Evolutionary conservation across 1,140 invertebrate species (phyloP).

Genomic region (Drosophila orosa): DNA sequence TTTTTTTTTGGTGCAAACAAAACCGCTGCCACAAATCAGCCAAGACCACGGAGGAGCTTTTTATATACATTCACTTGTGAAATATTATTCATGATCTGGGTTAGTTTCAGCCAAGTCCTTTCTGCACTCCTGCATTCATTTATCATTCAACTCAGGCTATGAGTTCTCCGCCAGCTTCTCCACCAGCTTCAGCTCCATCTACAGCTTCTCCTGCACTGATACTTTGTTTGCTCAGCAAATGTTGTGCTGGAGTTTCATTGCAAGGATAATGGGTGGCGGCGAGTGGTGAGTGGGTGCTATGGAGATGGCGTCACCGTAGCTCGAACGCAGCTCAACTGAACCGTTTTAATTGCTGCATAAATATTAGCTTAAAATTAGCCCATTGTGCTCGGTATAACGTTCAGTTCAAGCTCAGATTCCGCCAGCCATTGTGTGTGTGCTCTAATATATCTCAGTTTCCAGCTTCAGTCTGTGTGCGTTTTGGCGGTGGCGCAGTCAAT

Average conservation of each 20-base stretch:
- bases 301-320: constrained; percentile 22
- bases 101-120: constrained; percentile 29
- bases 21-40: constrained; percentile 4
- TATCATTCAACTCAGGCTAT: constrained; percentile 63
- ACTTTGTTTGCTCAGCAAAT: constrained; percentile 57
- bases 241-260: constrained; percentile 37
- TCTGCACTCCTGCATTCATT: constrained; percentile 62
- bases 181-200: not conserved
- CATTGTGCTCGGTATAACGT: constrained; percentile 53
- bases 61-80: not conserved
- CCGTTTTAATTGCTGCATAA: constrained; percentile 81
- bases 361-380: constrained; percentile 80
- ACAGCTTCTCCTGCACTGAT: not conserved
- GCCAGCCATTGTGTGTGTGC: constrained; percentile 4
- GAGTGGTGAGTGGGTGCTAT: not conserved
- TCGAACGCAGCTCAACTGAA: constrained; percentile 62
- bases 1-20: not conserved
- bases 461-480: constrained; percentile 2
- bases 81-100: constrained; percentile 44
- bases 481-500: constrained; percentile 64
- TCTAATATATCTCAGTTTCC: constrained; percentile 5
- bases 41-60: not conserved
- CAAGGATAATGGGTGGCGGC: not conserved
- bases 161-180: constrained; percentile 15
- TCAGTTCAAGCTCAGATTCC: constrained; percentile 22